phyloP scores from a whole-genome alignment of 2,797 vertebrate genomes.

The Lophius americanus region DNA sequence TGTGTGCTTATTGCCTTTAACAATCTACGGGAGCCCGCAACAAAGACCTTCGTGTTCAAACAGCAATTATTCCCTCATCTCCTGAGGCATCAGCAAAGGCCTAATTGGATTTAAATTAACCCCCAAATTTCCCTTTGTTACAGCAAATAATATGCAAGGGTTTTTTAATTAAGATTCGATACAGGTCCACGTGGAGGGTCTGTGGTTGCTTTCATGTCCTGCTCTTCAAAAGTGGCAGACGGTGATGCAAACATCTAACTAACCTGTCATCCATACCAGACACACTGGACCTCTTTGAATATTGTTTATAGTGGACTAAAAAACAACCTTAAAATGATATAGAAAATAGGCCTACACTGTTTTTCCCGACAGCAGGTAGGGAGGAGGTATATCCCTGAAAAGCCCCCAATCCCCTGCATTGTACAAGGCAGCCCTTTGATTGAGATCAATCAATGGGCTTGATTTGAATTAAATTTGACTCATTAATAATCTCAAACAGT shows the following conservation, averaged over 20 bases:
- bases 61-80: slow-evolving; percentile 93
- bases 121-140: slow-evolving; percentile 96
- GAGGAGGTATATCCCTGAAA: too few relatives aligned
- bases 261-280: neutral
- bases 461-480: too few relatives aligned
- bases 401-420: too few relatives aligned
- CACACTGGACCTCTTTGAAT: neutral
- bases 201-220: slow-evolving; percentile 90
- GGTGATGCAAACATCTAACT: slow-evolving; percentile 30
- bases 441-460: too few relatives aligned
- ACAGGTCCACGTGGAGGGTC: slow-evolving; percentile 84
- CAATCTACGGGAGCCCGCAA: slow-evolving; percentile 91
- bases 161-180: slow-evolving; percentile 98
- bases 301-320: neutral
- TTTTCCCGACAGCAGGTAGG: too few relatives aligned
- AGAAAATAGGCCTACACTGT: too few relatives aligned
- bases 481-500: too few relatives aligned
- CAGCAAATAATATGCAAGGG: slow-evolving; percentile 93
- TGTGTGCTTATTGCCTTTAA: slow-evolving; percentile 86
- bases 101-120: slow-evolving; percentile 99
- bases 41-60: slow-evolving; percentile 96
- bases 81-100: slow-evolving; percentile 94
- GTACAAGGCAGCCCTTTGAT: too few relatives aligned
- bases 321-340: too few relatives aligned
- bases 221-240: slow-evolving; percentile 82